These are phyloP conservation scores for Aptenodytes forsteri DNA, from an alignment of 2,113 vertebrate species.

Conservation along the genomic window DNA sequence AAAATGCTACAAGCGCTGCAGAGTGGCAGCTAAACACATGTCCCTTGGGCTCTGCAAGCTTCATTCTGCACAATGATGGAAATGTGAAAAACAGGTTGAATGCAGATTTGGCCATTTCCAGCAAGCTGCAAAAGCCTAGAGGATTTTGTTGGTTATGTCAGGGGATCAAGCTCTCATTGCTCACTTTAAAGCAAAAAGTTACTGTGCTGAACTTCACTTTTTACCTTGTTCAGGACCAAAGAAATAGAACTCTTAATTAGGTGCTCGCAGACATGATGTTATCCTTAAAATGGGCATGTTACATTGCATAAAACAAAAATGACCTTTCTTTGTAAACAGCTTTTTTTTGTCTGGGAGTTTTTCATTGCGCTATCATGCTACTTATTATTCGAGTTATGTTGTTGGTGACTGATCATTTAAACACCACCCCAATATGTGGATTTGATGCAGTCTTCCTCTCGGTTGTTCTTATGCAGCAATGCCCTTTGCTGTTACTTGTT, in stretches of 20 bases:
- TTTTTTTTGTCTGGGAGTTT: neutral
- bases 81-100: slow-evolving; percentile 17
- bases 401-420: neutral
- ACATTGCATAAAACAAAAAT: neutral
- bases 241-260: neutral
- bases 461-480: neutral
- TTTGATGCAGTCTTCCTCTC: neutral
- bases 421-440: neutral
- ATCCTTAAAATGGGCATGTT: neutral
- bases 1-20: neutral
- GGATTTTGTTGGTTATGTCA: slow-evolving; percentile 13
- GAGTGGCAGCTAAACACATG: neutral
- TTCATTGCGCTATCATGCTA: rapidly evolving
- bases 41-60: neutral
- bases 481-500: neutral
- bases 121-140: neutral
- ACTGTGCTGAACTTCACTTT: neutral
- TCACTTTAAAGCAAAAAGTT: slow-evolving; percentile 25
- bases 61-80: slow-evolving; percentile 2
- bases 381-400: neutral
- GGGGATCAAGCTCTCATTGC: slow-evolving; percentile 1
- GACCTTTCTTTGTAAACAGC: neutral
- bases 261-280: neutral
- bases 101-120: neutral
- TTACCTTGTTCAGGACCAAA: neutral